These are phyloP conservation scores for Ecliptopera silaceata DNA, from an alignment of 2,888 invertebrate genomes.

Conservation along the genomic window DNA sequence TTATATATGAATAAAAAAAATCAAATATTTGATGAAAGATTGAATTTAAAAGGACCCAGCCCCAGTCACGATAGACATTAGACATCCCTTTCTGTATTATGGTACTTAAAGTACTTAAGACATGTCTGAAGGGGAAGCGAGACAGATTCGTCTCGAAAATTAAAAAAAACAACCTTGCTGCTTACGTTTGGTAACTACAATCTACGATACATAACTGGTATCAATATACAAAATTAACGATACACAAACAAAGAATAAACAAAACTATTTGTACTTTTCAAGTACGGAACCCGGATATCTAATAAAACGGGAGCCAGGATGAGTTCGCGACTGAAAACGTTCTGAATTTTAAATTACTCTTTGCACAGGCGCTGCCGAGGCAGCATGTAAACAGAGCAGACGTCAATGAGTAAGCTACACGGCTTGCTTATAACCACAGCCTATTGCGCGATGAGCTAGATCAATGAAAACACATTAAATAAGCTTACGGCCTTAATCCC, in stretches of 20 bases:
- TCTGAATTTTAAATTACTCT: constrained; percentile 79
- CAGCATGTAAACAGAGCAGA: constrained; percentile 59
- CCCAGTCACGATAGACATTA: too few relatives aligned
- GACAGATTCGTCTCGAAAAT: too few relatives aligned
- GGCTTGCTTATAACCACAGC: constrained; percentile 7
- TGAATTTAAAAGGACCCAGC: too few relatives aligned
- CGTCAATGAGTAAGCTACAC: constrained; percentile 29
- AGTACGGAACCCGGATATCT: constrained; percentile 41
- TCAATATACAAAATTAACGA: neutral
- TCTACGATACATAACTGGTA: too few relatives aligned
- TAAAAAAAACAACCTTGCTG: too few relatives aligned
- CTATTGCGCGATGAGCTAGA: neutral
- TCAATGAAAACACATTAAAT: neutral
- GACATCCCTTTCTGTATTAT: too few relatives aligned
- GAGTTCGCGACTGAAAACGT: constrained; percentile 54
- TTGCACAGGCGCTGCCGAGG: constrained; percentile 68
- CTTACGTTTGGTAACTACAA: too few relatives aligned
- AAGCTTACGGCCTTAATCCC: too few relatives aligned
- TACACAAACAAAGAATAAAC: constrained; percentile 1
- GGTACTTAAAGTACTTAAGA: too few relatives aligned
- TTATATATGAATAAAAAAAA: too few relatives aligned
- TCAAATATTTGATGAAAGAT: too few relatives aligned
- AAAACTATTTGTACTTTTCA: constrained; percentile 3
- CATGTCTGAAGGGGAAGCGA: too few relatives aligned
- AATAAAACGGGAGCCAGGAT: constrained; percentile 59